These are phyloP conservation scores for Erebia epiphron DNA, from an alignment of 2,888 invertebrate genomes.

Conservation along the genomic window DNA sequence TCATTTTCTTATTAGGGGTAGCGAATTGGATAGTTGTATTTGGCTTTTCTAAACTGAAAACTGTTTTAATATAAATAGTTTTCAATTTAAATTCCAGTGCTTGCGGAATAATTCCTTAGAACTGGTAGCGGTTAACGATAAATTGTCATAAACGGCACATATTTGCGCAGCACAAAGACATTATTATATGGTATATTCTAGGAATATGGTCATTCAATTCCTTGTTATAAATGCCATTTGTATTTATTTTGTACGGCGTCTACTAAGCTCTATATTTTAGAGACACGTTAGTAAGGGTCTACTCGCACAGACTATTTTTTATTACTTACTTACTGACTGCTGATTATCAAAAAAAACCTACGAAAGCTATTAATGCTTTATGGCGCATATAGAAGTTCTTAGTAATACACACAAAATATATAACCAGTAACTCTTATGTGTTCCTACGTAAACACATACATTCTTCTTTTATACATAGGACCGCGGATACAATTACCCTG, in stretches of 20 bases:
- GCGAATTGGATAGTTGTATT: background rate
- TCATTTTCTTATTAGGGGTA: background rate
- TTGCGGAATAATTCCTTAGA: conserved; percentile 19
- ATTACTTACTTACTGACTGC: too few relatives aligned
- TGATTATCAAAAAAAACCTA: too few relatives aligned
- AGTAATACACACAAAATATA: too few relatives aligned
- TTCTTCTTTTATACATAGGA: too few relatives aligned
- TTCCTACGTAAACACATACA: too few relatives aligned
- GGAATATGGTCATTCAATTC: conserved; percentile 55
- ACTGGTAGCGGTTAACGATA: conserved; percentile 21
- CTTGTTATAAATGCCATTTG: conserved; percentile 48
- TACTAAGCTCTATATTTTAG: background rate
- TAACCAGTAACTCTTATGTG: too few relatives aligned
- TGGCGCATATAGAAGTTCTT: too few relatives aligned
- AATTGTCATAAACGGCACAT: conserved; percentile 20
- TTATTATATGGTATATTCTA: conserved; percentile 60
- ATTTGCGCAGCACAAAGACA: conserved; percentile 49
- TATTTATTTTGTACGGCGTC: conserved; percentile 14
- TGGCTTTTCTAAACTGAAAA: background rate
- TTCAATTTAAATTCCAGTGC: background rate
- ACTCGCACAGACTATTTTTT: background rate
- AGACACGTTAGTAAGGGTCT: background rate
- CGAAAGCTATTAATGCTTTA: too few relatives aligned
- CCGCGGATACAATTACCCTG: too few relatives aligned
- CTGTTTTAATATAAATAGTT: background rate